These are phyloP conservation scores for Microtus richardsoni DNA, from an alignment of 2,113 vertebrate genomes.

Conservation along the genomic window DNA sequence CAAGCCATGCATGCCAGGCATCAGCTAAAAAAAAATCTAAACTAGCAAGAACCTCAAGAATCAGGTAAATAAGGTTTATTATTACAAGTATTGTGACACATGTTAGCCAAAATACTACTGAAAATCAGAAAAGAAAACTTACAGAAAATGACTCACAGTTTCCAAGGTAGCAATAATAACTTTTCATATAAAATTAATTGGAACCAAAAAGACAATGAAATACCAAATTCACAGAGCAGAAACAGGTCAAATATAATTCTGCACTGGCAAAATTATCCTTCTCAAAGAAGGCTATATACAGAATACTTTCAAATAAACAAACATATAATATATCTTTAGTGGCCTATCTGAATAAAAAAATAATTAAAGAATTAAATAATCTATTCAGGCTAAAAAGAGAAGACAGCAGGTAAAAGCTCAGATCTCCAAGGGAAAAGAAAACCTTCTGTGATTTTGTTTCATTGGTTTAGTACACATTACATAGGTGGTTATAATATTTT, in stretches of 20 bases:
- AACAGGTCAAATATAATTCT: background rate
- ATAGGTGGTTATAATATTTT: background rate
- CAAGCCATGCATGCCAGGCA: too few relatives aligned
- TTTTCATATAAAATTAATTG: background rate
- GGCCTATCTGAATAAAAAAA: background rate
- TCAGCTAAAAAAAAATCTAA: background rate
- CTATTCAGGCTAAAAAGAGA: background rate
- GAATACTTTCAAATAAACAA: background rate
- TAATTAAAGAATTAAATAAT: background rate
- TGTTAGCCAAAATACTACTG: background rate
- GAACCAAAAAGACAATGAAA: constrained; percentile 10
- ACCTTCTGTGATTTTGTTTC: background rate
- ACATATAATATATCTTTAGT: background rate
- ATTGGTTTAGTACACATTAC: background rate
- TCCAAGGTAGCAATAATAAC: background rate
- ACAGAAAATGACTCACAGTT: background rate
- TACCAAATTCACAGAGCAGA: background rate
- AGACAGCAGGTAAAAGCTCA: background rate
- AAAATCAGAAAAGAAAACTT: constrained; percentile 2
- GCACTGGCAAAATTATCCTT: constrained; percentile 1
- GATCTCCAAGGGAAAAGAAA: background rate
- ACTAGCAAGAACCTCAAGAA: background rate
- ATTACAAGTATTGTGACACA: background rate
- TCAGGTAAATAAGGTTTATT: background rate
- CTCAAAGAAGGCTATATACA: background rate